These are phyloP conservation scores for Verasper variegatus DNA, from an alignment of 2,113 vertebrate genomes.

Conservation along the genomic window DNA sequence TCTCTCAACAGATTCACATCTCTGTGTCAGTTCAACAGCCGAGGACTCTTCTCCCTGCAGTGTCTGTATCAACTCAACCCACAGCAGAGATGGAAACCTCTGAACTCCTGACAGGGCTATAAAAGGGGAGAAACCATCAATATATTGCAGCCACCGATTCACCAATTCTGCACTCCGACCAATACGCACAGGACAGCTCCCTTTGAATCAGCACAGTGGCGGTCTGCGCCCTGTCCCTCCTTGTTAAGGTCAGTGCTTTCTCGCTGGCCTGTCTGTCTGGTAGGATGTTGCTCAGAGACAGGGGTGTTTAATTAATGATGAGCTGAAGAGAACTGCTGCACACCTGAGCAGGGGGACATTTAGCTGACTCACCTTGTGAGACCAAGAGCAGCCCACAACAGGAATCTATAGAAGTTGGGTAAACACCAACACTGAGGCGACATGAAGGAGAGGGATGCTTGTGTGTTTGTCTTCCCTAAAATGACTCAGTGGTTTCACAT, in stretches of 20 bases:
- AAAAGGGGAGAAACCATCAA: conserved; percentile 25
- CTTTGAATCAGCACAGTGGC: conserved; percentile 36
- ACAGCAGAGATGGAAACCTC: conserved; percentile 30
- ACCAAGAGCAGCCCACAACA: background rate
- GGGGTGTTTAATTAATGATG: conserved; percentile 49
- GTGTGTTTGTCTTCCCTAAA: background rate
- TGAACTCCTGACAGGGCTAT: conserved; percentile 45
- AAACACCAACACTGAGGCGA: background rate
- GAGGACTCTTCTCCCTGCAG: background rate
- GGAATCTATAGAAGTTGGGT: conserved; percentile 15
- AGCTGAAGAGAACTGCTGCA: conserved; percentile 39
- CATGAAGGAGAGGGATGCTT: background rate
- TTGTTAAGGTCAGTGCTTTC: conserved; percentile 39
- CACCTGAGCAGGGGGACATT: conserved; percentile 41
- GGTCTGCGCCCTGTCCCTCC: conserved; percentile 17
- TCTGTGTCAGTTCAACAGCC: conserved; percentile 25
- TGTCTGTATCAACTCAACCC: conserved; percentile 31
- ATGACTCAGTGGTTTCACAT: conserved; percentile 16
- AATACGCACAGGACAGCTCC: conserved; percentile 13
- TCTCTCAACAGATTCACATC: background rate
- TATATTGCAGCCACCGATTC: conserved; percentile 33
- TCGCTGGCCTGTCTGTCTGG: conserved; percentile 11
- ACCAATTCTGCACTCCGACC: conserved; percentile 25
- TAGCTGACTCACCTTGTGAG: conserved; percentile 34
- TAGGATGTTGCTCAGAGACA: conserved; percentile 21